These are phyloP conservation scores for Pitangus sulphuratus DNA, from an alignment of 2,797 vertebrate genomes.

Conservation along the genomic window DNA sequence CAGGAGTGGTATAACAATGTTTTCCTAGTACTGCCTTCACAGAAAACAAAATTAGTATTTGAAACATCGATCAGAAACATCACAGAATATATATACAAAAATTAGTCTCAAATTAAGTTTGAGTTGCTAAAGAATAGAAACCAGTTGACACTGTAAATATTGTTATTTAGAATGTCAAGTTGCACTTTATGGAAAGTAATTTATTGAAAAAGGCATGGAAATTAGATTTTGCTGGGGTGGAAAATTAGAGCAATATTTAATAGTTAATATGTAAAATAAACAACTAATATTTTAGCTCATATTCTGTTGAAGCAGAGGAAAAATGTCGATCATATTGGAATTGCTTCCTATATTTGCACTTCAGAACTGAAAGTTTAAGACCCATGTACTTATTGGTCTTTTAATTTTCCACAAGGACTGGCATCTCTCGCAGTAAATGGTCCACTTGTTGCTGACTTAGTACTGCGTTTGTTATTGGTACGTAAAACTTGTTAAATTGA, in stretches of 20 bases:
- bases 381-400: accelerated
- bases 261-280: neutral
- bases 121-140: neutral
- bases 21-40: neutral
- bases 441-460: neutral
- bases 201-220: neutral
- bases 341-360: neutral
- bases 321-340: neutral
- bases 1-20: neutral
- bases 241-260: neutral
- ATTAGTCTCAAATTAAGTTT: neutral
- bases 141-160: neutral
- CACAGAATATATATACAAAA: neutral
- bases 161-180: neutral
- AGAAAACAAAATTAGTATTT: neutral
- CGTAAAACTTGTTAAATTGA: neutral
- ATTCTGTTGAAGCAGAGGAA: neutral
- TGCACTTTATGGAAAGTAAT: neutral
- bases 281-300: neutral
- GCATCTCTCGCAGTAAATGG: neutral
- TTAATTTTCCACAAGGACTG: neutral
- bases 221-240: neutral
- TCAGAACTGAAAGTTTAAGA: neutral
- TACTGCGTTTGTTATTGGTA: neutral
- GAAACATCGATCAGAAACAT: neutral